A percentile compares a stretch with the other conserved stretches of the same genome.
Conservation (phyloP, 2,888 invertebrate species). For the Chrysolina oricalcia region DNA sequence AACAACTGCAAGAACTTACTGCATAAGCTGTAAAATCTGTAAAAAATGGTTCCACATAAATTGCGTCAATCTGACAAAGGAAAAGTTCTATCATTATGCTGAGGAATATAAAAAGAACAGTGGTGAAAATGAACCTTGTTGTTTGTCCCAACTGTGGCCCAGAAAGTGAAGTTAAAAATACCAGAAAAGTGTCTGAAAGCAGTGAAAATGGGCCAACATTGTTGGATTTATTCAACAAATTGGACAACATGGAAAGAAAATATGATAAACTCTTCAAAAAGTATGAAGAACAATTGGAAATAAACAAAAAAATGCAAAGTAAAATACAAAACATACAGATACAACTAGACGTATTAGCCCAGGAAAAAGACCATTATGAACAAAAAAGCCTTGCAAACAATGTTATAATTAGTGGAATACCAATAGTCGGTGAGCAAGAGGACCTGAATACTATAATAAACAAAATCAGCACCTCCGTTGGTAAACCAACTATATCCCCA, state of each 20-base stretch:
- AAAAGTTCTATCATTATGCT: neutral
- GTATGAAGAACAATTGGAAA: slow-evolving; percentile 20
- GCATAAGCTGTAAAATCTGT: neutral
- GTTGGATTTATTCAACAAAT: slow-evolving; percentile 15
- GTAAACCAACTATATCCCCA: neutral
- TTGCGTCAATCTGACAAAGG: neutral
- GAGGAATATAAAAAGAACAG: neutral
- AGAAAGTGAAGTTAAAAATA: neutral
- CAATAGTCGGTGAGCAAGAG: no score
- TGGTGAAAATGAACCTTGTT: no score
- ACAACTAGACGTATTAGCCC: slow-evolving; percentile 11
- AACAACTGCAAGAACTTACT: neutral
- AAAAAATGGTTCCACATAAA: neutral
- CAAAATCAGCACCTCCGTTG: neutral
- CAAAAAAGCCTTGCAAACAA: slow-evolving; percentile 25
- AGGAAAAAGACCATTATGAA: slow-evolving; percentile 18
- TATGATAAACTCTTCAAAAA: slow-evolving; percentile 9
- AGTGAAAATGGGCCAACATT: slow-evolving; percentile 4
- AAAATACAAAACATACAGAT: slow-evolving; percentile 21
- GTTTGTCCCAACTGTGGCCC: neutral
- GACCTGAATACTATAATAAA: slow-evolving; percentile 19
- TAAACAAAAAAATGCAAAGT: slow-evolving; percentile 28
- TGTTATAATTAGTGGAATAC: slow-evolving; percentile 23
- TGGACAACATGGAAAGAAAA: slow-evolving; percentile 6
- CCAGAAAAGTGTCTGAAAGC: neutral